Evolutionary conservation across 2,888 invertebrate species (phyloP).

Genomic region (Xylocampa areola): DNA sequence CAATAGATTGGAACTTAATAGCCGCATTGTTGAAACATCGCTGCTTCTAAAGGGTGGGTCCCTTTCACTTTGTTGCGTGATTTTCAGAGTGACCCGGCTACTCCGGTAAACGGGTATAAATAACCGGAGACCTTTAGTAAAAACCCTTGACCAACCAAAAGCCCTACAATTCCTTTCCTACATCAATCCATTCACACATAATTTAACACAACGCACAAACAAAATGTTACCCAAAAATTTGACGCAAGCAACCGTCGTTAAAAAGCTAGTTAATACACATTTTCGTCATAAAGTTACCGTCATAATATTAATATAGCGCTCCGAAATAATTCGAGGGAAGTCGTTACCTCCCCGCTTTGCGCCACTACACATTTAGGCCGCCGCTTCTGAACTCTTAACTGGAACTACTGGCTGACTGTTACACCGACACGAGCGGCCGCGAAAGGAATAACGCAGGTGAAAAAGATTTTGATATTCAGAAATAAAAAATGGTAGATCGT

Average conservation of each 20-base stretch:
- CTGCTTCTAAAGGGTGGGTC: too few species aligned
- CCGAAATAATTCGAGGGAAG: constrained; percentile 70
- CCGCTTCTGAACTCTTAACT: constrained; percentile 63
- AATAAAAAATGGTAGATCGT: too few species aligned
- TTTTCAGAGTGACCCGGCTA: too few species aligned
- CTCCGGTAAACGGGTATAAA: too few species aligned
- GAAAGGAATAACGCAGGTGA: too few species aligned
- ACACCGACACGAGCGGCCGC: constrained; percentile 52
- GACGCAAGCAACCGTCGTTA: constrained; percentile 37
- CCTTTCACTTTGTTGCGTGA: too few species aligned
- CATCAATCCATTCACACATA: constrained; percentile 12
- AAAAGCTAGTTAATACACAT: constrained; percentile 55
- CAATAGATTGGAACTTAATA: too few species aligned
- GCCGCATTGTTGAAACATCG: too few species aligned
- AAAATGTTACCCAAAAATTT: constrained; percentile 33
- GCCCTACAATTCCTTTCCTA: not conserved
- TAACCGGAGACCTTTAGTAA: too few species aligned
- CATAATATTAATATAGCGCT: constrained; percentile 61
- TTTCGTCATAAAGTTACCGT: constrained; percentile 55
- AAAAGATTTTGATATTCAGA: too few species aligned
- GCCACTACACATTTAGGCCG: constrained; percentile 76
- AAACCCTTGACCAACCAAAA: too few species aligned
- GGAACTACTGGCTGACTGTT: constrained; percentile 43
- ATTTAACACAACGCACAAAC: constrained; percentile 22
- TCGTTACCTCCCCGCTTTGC: constrained; percentile 69